Base-by-base conservation (phyloP, 2,797 vertebrate genomes). In the Hoplostethus mediterraneus region DNA sequence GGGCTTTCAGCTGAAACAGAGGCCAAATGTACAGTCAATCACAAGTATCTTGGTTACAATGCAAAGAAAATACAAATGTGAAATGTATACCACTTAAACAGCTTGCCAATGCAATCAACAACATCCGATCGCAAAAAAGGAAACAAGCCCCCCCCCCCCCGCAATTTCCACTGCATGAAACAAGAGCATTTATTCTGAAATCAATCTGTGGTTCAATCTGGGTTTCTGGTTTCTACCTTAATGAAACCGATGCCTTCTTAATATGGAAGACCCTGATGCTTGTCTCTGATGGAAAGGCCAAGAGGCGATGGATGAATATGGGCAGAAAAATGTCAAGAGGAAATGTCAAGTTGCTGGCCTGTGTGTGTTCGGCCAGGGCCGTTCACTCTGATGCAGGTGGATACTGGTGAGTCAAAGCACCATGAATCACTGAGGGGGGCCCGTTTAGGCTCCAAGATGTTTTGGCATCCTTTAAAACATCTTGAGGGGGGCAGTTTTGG, bases 271-370 rank as follows among this genome's bases (percentile, higher is more conserved):
- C 58, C 48, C 38, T 45, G 3, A 9, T 64, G 68, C 73, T 73
- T 7, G 13, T 70, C 65, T 82, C 68, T 59, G 71, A 75, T 74
- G 17, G 69, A 85, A 89, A 90, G 88, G 85, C 68, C 82, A 59
- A 44, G 59, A 69, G 78, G 84, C 75, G 83, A 85, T 44, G 74
- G 81, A 80, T 51, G 75, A 83, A 76, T 69, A 76, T 6, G 71
- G 60, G 45, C 4, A 25, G 53, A 63, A 77, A 82, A 92, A 93
- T 92, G 90, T 90, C 90, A 92, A 66, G 28, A 79, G 85, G 71
- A 91, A 94, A 90, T 91, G 88, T 90, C 90, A 90, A 76, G 75
- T 9, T 11, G 63, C 71, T 55, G 83, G 81, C 67, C 65, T 56
- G 76, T 2, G 14, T 58, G 79, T 13, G 72, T 77, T 75, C 61